A percentile compares a stretch with the other conserved stretches of the same genome.
Evolutionary conservation across 2,797 vertebrate species (phyloP).

Genomic region (Sibirionetta formosa): DNA sequence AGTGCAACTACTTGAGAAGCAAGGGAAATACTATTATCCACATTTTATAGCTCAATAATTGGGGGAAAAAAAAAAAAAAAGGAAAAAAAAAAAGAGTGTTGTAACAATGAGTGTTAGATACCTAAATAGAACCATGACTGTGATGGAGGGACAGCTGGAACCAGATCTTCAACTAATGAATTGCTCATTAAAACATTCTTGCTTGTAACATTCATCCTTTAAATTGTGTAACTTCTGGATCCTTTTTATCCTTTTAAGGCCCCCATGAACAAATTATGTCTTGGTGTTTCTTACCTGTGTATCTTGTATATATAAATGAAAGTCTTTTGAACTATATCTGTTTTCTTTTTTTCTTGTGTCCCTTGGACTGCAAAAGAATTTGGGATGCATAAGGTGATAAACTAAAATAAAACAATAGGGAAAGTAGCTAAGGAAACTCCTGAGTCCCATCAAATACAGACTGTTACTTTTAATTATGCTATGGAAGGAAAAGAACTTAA

Average conservation of each 20-base stretch:
- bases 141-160: background rate
- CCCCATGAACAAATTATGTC: background rate
- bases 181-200: background rate
- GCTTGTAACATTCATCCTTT: background rate
- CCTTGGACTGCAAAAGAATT: background rate
- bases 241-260: background rate
- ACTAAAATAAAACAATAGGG: background rate
- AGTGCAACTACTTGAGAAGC: background rate
- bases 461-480: background rate
- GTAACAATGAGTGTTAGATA: background rate
- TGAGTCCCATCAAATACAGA: background rate
- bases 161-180: background rate
- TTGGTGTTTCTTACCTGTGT: background rate
- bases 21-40: background rate
- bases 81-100: background rate
- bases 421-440: background rate
- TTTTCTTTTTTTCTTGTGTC: background rate
- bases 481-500: background rate
- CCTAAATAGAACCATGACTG: background rate
- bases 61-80: background rate
- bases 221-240: background rate
- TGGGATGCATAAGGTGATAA: background rate
- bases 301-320: background rate
- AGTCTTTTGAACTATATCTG: background rate
- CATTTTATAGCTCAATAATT: constrained; percentile 31